Evolutionary conservation across 1,140 invertebrate genomes (phyloP).

Genomic region (Drosophila kurseongensis): DNA sequence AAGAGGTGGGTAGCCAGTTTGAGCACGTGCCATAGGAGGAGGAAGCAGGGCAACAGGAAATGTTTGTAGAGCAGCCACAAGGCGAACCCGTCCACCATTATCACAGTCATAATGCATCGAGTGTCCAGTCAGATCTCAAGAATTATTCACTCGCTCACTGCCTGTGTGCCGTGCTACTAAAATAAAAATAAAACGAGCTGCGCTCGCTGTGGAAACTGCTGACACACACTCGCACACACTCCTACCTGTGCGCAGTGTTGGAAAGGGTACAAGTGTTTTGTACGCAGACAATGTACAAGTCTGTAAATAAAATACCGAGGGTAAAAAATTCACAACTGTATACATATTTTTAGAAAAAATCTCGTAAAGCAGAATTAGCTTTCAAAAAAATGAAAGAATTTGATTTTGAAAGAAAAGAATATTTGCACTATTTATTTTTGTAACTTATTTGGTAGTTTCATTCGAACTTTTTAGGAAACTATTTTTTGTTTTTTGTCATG

Average conservation of each 20-base stretch:
- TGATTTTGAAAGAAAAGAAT: no score
- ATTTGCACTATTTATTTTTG: no score
- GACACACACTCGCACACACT: conserved; percentile 45
- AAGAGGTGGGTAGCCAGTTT: conserved; percentile 35
- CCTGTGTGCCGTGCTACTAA: conserved; percentile 32
- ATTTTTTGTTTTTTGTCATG: no score
- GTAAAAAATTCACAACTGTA: no score
- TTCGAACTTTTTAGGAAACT: no score
- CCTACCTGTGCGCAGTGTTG: conserved; percentile 36
- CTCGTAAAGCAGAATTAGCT: no score
- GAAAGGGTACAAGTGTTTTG: neutral
- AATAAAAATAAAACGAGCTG: conserved; percentile 46
- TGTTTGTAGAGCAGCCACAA: conserved; percentile 70
- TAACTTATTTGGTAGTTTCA: no score
- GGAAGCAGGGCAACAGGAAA: conserved; percentile 42
- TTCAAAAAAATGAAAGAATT: no score
- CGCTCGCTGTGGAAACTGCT: conserved; percentile 51
- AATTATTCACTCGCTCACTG: conserved; percentile 13
- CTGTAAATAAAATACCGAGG: neutral
- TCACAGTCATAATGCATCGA: conserved; percentile 74
- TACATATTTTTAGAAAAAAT: no score
- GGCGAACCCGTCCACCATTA: conserved; percentile 65
- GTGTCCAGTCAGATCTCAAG: conserved; percentile 3
- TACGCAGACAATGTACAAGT: neutral
- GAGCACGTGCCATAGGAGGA: conserved; percentile 52